These are phyloP conservation scores for Erinaceus europaeus DNA, from an alignment of 2,113 vertebrate species.

Conservation along the genomic window DNA sequence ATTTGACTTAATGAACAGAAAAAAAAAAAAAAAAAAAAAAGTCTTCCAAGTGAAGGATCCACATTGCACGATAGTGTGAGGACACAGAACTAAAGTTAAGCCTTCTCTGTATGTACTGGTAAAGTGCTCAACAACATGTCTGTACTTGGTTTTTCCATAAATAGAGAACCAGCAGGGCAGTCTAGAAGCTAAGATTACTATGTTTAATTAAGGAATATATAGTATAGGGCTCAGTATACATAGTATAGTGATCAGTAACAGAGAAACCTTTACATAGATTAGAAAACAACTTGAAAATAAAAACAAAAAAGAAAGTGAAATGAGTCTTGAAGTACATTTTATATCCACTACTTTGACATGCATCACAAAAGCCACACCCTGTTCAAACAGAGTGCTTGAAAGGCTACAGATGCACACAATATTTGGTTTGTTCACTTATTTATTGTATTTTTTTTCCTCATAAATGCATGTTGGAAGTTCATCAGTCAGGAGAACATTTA, in stretches of 20 bases:
- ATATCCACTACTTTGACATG: not conserved
- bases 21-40: too few species aligned
- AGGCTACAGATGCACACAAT: not conserved
- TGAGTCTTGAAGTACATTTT: not conserved
- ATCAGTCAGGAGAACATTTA: not conserved
- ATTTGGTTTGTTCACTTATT: too few species aligned
- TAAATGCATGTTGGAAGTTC: not conserved
- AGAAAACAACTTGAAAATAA: not conserved
- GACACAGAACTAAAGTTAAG: not conserved
- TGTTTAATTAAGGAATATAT: not conserved
- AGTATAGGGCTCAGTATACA: not conserved
- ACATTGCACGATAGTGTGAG: not conserved
- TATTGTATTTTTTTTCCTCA: too few species aligned
- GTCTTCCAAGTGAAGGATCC: not conserved
- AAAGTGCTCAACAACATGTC: not conserved
- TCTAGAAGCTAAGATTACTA: not conserved
- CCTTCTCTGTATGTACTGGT: fast-evolving
- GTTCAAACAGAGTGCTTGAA: not conserved
- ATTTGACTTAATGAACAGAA: not conserved
- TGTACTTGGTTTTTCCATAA: not conserved
- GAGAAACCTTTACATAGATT: not conserved
- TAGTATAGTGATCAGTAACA: not conserved
- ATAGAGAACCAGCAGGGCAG: conserved; percentile 18
- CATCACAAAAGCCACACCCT: not conserved
- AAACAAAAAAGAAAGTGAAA: not conserved